Conservation (phyloP, 2,797 vertebrate genomes). For the Emydoidea blandingii region DNA sequence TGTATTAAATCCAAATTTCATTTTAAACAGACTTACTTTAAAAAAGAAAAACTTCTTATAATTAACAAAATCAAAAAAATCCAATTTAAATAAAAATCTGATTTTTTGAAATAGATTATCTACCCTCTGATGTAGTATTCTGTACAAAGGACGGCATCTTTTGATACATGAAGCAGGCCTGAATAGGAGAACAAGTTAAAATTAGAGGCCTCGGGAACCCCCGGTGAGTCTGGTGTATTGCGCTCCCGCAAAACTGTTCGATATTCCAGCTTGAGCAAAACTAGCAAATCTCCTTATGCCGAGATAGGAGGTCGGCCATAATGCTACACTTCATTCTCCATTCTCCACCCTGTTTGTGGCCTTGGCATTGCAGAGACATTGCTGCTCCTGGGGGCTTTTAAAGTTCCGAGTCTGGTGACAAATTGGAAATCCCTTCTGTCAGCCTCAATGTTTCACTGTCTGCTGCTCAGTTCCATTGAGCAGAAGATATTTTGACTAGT, state of each 20-base stretch:
- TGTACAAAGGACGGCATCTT: background rate
- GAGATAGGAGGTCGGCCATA: background rate
- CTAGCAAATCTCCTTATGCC: background rate
- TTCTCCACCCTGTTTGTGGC: background rate
- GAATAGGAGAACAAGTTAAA: background rate
- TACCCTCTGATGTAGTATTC: background rate
- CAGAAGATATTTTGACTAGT: background rate
- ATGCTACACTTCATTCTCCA: background rate
- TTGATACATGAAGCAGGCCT: background rate
- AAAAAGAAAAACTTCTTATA: background rate
- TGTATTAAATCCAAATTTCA: background rate
- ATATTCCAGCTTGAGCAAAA: background rate
- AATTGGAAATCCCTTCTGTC: background rate
- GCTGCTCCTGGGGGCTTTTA: background rate
- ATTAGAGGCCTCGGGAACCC: background rate
- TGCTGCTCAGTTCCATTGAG: background rate
- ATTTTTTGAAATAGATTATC: background rate
- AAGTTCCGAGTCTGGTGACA: background rate
- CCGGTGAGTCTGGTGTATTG: background rate
- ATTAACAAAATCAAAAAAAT: background rate
- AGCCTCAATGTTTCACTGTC: fast-evolving
- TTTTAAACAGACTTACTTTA: background rate
- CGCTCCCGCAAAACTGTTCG: background rate
- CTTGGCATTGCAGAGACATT: fast-evolving
- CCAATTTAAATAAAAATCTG: background rate